Evolutionary conservation across 2,113 vertebrate genomes (phyloP), one percentile per base, ranked within the genome.

Genomic region (Alectura lathami): DNA sequence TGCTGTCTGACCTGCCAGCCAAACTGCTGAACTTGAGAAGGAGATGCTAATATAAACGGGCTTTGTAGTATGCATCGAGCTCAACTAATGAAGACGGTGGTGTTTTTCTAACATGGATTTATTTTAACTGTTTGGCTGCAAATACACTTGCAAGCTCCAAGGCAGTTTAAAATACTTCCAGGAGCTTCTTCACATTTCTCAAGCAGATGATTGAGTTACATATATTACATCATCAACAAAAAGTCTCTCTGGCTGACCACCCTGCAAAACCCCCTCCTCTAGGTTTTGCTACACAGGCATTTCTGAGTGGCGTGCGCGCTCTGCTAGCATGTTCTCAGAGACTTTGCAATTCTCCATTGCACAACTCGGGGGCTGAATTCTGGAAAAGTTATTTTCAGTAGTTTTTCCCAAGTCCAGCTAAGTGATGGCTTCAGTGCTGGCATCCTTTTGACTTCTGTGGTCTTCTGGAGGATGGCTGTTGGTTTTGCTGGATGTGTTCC

Each of bases 81-180:
- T 54, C 69, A 85, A 11, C 54, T 66, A 59, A 23, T 21, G 16
- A 88, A 91, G 76, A 67, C 76, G 34, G 2, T 6, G 8, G 22
- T 66, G 29, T 76, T 92, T 96, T 85, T 70, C 54, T 80, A 83
- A 43, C 29, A 12, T 0, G 11, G 30, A 62, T 91, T 84, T 91
- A 56, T 81, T 94, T 86, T 36, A 94, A 82, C n/a, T 69, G 23
- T 79, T 88, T n/a, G 47, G 83, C 81, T 88, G 76, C 69, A 91
- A 75, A 73, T 79, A 67, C 24, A 64, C 16, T 36, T 11, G 40
- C 42, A 85, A 38, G 51, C 17, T 62, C 77, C 29, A 27, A 20
- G 32, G n/a, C 38, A 72, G 53, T 56, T 75, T 30, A 48, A 93
- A 90, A 53, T 24, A 69, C 34, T 60, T 91, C 53, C 59, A 87